A percentile compares a stretch with the other conserved stretches of the same genome.
These are phyloP conservation scores for Thermophis baileyi DNA, from an alignment of 2,113 vertebrate genomes.

Conservation along the genomic window DNA sequence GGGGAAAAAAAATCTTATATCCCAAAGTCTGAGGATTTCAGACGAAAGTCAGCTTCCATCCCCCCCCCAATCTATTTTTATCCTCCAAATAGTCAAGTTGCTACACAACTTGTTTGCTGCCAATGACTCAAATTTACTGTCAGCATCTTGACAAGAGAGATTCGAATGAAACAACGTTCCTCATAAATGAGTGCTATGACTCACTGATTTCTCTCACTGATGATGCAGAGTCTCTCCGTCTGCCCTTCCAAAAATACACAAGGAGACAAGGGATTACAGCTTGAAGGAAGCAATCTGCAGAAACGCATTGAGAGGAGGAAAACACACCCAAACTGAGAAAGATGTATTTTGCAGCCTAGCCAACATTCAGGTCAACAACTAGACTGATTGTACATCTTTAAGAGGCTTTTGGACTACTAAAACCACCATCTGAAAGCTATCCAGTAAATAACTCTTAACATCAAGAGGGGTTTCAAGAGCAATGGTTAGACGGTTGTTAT, in stretches of 20 bases:
- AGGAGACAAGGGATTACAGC: slow-evolving; percentile 54
- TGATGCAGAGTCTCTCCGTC: slow-evolving; percentile 62
- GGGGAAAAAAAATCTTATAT: background rate
- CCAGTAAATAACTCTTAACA: background rate
- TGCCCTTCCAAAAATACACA: slow-evolving; percentile 61
- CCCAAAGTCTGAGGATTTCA: background rate
- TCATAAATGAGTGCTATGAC: slow-evolving; percentile 63
- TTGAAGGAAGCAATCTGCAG: slow-evolving; percentile 39
- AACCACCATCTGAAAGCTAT: background rate
- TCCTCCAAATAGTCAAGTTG: slow-evolving; percentile 63
- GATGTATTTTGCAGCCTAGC: background rate
- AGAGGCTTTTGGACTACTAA: background rate
- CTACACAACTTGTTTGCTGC: slow-evolving; percentile 61
- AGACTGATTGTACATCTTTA: background rate
- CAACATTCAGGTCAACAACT: background rate
- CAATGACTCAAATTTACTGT: slow-evolving; percentile 70
- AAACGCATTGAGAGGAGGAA: slow-evolving; percentile 12
- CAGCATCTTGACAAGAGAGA: slow-evolving; percentile 68
- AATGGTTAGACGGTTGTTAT: background rate
- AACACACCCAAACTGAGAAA: background rate
- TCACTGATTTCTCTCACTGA: slow-evolving; percentile 68
- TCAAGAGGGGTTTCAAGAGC: background rate
- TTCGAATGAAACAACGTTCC: slow-evolving; percentile 69
- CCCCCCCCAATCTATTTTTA: slow-evolving; percentile 50
- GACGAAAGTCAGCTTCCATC: slow-evolving; percentile 26